Conservation (phyloP, 2,113 vertebrate species). For the Theropithecus gelada region DNA sequence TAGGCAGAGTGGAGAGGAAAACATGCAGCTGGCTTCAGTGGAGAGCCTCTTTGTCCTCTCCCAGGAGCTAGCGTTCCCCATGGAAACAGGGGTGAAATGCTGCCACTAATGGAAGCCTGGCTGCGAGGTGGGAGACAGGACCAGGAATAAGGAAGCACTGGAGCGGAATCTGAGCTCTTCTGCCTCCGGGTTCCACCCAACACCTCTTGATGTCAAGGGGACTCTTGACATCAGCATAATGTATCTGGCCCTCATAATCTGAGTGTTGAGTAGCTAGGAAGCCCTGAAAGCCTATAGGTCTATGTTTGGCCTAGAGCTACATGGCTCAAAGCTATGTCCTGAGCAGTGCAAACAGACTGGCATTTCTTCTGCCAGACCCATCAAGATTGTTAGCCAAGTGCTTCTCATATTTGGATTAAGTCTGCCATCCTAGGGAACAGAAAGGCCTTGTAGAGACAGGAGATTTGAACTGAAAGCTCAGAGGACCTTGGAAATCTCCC, state of each 20-base stretch:
- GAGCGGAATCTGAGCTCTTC: background rate
- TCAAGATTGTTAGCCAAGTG: background rate
- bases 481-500: conserved; percentile 29
- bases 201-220: background rate
- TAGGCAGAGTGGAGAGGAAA: background rate
- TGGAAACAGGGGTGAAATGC: background rate
- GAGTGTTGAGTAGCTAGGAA: background rate
- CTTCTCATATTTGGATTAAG: conserved; percentile 2
- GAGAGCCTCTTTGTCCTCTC: background rate
- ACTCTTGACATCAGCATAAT: background rate
- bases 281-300: background rate
- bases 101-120: background rate
- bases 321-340: background rate
- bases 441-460: conserved; percentile 55
- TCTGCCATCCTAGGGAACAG: conserved; percentile 33
- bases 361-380: conserved; percentile 44
- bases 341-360: background rate
- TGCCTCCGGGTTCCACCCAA: background rate
- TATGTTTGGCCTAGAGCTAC: background rate
- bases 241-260: background rate
- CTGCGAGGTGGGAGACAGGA: background rate
- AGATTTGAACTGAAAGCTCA: conserved; percentile 44
- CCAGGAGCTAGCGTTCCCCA: background rate
- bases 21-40: background rate
- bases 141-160: background rate